Evolutionary conservation across 2,113 vertebrate species (phyloP).

Genomic region (Cacatua alba): DNA sequence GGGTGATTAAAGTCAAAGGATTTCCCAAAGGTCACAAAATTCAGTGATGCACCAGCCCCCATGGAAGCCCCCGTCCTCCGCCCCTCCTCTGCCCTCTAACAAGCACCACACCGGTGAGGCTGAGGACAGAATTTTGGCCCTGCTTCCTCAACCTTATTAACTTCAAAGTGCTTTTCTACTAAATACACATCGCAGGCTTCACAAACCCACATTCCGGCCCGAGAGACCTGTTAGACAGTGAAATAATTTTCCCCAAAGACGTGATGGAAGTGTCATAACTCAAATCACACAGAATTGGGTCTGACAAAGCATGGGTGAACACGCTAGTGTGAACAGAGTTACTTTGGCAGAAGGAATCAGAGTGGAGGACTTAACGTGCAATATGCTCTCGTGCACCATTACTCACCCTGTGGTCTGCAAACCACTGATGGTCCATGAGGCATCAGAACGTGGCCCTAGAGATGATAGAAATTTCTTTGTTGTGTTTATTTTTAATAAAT

Average conservation of each 20-base stretch:
- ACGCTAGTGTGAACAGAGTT: neutral
- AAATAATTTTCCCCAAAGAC: constrained; percentile 45
- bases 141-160: constrained; percentile 1
- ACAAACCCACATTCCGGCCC: neutral
- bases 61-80: neutral
- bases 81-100: neutral
- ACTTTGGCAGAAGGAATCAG: neutral
- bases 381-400: neutral
- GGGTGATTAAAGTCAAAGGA: neutral
- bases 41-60: neutral
- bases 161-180: constrained; percentile 48
- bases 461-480: neutral
- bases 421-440: constrained; percentile 31
- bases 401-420: constrained; percentile 48
- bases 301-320: constrained; percentile 5
- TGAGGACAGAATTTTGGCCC: constrained; percentile 62
- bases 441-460: neutral
- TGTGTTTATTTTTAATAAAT: neutral
- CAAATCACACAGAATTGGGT: neutral
- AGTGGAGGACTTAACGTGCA: neutral
- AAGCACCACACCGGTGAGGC: neutral
- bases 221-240: constrained; percentile 5
- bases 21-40: neutral
- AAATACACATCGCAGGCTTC: neutral
- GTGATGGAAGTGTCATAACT: constrained; percentile 14